Conservation (phyloP, 2,797 vertebrate genomes). For the Malacoraja senta region DNA sequence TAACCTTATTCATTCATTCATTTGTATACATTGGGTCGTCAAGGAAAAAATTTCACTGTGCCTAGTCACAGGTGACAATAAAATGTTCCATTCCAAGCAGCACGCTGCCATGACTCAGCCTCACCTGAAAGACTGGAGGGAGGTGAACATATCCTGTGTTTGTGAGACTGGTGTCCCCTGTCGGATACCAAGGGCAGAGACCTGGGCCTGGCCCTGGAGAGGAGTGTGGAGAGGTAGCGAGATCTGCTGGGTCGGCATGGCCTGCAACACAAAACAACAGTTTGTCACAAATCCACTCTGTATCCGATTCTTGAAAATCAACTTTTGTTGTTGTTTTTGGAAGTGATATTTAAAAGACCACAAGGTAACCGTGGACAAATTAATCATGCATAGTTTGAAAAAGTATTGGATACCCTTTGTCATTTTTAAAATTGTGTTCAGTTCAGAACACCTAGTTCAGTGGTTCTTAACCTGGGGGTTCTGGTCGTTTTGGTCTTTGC, state of each 20-base stretch:
- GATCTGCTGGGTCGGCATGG: slow-evolving; percentile 26
- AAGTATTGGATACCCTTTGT: too few relatives aligned
- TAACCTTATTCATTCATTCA: too few relatives aligned
- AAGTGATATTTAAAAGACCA: neutral
- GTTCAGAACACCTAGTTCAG: too few relatives aligned
- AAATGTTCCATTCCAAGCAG: neutral
- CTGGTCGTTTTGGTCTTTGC: too few relatives aligned
- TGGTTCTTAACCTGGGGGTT: too few relatives aligned
- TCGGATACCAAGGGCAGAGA: slow-evolving; percentile 11
- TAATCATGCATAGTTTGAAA: neutral
- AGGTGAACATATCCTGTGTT: slow-evolving; percentile 34
- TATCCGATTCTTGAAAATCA: neutral
- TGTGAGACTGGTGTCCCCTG: slow-evolving; percentile 33
- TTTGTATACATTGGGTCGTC: too few relatives aligned
- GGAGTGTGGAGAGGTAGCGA: slow-evolving; percentile 31
- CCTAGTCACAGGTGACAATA: too few relatives aligned
- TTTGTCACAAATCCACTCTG: neutral
- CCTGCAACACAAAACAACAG: neutral
- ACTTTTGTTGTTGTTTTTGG: neutral
- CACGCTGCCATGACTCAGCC: neutral
- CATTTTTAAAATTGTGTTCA: too few relatives aligned
- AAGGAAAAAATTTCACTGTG: too few relatives aligned
- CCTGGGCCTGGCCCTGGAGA: slow-evolving; percentile 25
- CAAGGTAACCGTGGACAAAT: neutral
- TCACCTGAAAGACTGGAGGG: slow-evolving; percentile 37